Percentiles rank a stretch among this genome's conserved stretches.
phyloP scores from a whole-genome alignment of 1,140 invertebrate species.

The Hypsibius dujardini region DNA sequence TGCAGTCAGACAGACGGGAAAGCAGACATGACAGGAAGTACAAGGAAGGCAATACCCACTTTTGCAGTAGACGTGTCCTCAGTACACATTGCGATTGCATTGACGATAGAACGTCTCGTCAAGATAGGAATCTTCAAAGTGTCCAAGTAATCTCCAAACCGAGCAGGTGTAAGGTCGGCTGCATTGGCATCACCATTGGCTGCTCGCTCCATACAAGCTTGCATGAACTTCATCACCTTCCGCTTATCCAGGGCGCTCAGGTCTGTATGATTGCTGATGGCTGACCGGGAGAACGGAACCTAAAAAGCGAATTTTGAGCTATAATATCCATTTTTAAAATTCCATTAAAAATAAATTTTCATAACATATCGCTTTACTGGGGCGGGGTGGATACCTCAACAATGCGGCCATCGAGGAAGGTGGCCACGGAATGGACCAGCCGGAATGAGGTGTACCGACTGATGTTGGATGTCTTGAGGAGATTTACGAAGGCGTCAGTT shows the following conservation, averaged over 20 bases:
- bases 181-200: neutral
- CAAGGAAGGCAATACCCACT: conserved; percentile 25
- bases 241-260: neutral
- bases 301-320: neutral
- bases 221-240: conserved; percentile 9
- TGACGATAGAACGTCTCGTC: conserved; percentile 55
- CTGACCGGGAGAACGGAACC: conserved; percentile 10
- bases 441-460: conserved; percentile 8
- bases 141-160: neutral
- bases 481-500: neutral
- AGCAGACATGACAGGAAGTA: no score
- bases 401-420: neutral
- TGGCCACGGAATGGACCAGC: neutral
- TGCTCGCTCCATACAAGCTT: neutral
- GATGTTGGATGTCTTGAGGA: neutral
- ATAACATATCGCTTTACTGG: no score
- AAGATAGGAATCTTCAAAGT: neutral
- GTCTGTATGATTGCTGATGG: neutral
- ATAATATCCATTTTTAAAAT: no score
- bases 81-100: conserved; percentile 72
- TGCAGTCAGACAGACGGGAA: no score
- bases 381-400: neutral
- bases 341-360: no score
- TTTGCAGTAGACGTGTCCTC: conserved; percentile 46
- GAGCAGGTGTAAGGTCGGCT: neutral